phyloP scores from a whole-genome alignment of 2,888 invertebrate genomes.

The Noctua janthe region DNA sequence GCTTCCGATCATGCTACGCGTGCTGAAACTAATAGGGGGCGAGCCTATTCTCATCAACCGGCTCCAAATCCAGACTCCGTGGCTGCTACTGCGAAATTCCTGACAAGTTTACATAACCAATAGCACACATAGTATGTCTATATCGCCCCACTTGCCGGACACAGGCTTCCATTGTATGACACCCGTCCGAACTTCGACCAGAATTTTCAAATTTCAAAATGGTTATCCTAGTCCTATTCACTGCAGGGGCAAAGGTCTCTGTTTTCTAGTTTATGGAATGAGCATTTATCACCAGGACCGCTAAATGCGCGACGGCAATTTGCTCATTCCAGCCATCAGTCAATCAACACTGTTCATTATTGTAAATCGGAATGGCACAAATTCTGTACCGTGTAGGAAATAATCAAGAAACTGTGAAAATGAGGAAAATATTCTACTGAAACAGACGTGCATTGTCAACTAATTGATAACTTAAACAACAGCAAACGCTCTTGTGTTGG shows the following conservation, averaged over 20 bases:
- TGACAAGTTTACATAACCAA: neutral
- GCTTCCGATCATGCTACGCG: no score
- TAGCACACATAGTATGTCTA: neutral
- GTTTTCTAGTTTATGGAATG: neutral
- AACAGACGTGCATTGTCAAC: conserved; percentile 24
- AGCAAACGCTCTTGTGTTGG: conserved; percentile 16
- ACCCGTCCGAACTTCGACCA: no score
- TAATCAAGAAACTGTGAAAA: neutral
- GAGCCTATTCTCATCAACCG: no score
- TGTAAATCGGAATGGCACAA: conserved; percentile 10
- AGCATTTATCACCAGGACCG: neutral
- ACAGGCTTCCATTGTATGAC: no score
- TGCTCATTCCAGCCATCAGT: neutral
- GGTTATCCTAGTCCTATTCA: neutral
- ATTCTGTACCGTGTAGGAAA: conserved; percentile 29
- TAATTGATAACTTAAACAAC: conserved; percentile 35
- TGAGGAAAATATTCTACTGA: conserved; percentile 22
- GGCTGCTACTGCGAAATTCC: no score
- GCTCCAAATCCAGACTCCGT: no score
- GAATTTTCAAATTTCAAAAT: neutral
- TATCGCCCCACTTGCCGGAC: neutral
- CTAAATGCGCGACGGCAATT: neutral
- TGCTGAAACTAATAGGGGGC: neutral
- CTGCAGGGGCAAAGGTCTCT: neutral
- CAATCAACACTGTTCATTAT: neutral